Base-by-base conservation (phyloP, 2,797 vertebrate genomes). In the Macrochelys suwanniensis region DNA sequence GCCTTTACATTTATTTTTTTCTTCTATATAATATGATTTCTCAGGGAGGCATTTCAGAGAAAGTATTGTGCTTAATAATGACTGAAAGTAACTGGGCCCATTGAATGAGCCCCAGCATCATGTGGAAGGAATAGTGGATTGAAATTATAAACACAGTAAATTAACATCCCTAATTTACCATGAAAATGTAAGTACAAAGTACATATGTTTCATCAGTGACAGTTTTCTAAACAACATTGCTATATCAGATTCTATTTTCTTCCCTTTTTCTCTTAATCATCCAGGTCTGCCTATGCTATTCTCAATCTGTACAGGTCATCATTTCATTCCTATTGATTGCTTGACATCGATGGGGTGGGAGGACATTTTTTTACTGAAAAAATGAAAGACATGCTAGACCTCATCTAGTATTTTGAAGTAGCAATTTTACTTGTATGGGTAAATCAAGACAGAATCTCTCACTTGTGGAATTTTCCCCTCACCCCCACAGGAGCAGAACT, bases 281-380 rank as follows among this genome's bases (percentile, higher is more conserved):
- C 6, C 12, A 50, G 57, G 19, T 85, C n/a, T 95, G 21, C 19
- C 25, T 61, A 51, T 93, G 49, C 51, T 47, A 12, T 17, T 96
- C 98, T 97, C 50, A 88, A 42, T 26, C 42, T 94, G 28, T 7
- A 25, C 51, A 74, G 54, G 89, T 87, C 85, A 95, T 81, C 94
- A 94, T 96, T 95, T 93, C 49, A 96, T 97, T 97, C 90, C 91
- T 68, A 45, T 93, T 91, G 90, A 83, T 97, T 94, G 57, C 56
- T 77, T 96, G 82, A 56, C 96, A 89, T 95, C 89, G 87, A 77
- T 89, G 76, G 59, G 77, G 56, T 93, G 88, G 80, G 91, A 80
- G 87, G 89, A 94, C 2, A 83, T 95, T 98, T 98, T 98, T 94
- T 95, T 91, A 96, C 81, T 96, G 80, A 91, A 89, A 96, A 95